Base-by-base conservation (phyloP, 1,140 invertebrate species). In the Chrysoperla carnea region DNA sequence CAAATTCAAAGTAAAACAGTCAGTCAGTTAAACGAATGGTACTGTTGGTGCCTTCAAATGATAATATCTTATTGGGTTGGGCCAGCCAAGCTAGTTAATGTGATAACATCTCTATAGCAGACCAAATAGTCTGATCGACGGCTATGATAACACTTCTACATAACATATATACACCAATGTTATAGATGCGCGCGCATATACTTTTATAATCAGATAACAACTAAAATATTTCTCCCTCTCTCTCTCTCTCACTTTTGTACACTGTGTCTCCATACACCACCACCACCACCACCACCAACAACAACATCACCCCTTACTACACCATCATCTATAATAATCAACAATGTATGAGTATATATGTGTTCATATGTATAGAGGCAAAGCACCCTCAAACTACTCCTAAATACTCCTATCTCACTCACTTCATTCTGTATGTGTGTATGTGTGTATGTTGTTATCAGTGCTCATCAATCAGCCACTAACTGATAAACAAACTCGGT, bases 401-500 rank as follows among this genome's bases (percentile, higher is more conserved):
- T 23, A 23, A 23, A 2, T 23, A 23, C 17, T 23, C 5, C 17
- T 23, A 23, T 23, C 17, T 23, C 17, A 23, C 17, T 23, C 17
- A 23, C 17, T 23, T 23, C 17, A 23, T 23, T 23, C 17, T 23
- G 5, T 23, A 23, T 23, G 5, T 23, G 17, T 23, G 17, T 23
- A 5, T 23, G 17, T 23, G 17, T 23, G 17, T 23, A 5, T 46
- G 44, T n/a, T 48, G 47, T 58, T 58, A 58, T 58, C 56, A 52
- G 33, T 47, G 52, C 53, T 54, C 52, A 54, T 54, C 52, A 54
- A 54, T 54, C 52, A 54, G 52, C 49, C 52, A 47, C 48, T 47
- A 52, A 54, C 52, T 54, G 52, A 54, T 54, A 54, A 54, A 54
- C 52, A 54, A 54, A 54, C 52, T 54, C 52, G 42, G 51, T 49